A percentile compares a stretch with the other conserved stretches of the same genome.
These are phyloP conservation scores for Heliconius erato DNA, from an alignment of 2,888 invertebrate genomes.

Conservation along the genomic window DNA sequence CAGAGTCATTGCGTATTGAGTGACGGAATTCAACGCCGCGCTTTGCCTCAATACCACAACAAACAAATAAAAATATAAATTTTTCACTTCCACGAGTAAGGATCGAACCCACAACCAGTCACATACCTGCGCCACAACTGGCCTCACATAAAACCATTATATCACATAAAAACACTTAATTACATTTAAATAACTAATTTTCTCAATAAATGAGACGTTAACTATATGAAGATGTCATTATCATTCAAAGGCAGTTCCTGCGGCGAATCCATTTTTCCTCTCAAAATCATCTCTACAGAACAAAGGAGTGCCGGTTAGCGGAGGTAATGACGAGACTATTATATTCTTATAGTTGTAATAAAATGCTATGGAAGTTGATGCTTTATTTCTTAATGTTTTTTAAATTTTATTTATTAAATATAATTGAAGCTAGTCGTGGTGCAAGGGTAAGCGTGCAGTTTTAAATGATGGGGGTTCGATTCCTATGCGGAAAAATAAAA, in stretches of 20 bases:
- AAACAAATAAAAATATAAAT: too few species aligned
- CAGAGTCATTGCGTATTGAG: too few species aligned
- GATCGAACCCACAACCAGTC: neutral
- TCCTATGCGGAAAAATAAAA: too few species aligned
- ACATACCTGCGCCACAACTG: too few species aligned
- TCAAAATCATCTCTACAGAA: slow-evolving; percentile 65
- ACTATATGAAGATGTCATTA: slow-evolving; percentile 42
- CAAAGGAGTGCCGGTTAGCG: slow-evolving; percentile 69
- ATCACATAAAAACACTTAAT: neutral
- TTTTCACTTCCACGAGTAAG: neutral
- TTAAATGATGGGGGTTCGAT: too few species aligned
- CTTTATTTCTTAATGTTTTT: neutral
- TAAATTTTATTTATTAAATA: too few species aligned
- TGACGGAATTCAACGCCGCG: too few species aligned
- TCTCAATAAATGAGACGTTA: slow-evolving; percentile 37
- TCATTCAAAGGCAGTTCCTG: slow-evolving; percentile 61
- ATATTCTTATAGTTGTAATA: slow-evolving; percentile 31
- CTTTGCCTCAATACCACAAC: too few species aligned
- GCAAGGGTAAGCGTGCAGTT: too few species aligned
- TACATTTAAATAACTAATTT: slow-evolving; percentile 23
- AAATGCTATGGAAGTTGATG: slow-evolving; percentile 32
- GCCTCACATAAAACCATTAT: too few species aligned
- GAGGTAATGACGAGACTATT: slow-evolving; percentile 63
- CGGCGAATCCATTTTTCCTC: slow-evolving; percentile 69
- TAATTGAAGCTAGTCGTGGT: too few species aligned